Evolutionary conservation across 1,140 invertebrate species (phyloP).

Genomic region (Drosophila burlai): DNA sequence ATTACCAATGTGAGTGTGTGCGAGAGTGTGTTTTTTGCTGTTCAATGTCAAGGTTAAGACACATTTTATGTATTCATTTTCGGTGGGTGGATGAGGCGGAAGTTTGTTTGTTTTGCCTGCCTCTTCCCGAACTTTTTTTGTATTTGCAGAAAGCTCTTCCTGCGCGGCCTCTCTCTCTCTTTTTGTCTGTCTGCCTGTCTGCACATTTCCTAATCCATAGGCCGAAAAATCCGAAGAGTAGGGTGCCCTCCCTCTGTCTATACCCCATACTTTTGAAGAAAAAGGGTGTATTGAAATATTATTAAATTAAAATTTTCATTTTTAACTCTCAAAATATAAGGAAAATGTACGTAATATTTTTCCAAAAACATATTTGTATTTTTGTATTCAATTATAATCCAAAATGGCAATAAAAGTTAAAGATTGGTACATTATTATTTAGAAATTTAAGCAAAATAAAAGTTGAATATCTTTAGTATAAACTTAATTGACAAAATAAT

Average conservation of each 20-base stretch:
- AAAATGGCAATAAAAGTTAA: no score
- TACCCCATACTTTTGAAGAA: not conserved
- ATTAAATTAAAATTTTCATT: not conserved
- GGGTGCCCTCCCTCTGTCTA: not conserved
- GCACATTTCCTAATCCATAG: conserved; percentile 56
- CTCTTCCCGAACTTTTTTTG: conserved; percentile 51
- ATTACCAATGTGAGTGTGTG: conserved; percentile 41
- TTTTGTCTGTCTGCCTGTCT: conserved; percentile 47
- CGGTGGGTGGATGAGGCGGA: conserved; percentile 44
- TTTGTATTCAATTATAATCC: no score
- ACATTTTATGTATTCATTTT: conserved; percentile 71
- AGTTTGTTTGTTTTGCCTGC: conserved; percentile 65
- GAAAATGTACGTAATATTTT: not conserved
- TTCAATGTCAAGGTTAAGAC: conserved; percentile 81
- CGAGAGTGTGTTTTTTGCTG: conserved; percentile 52
- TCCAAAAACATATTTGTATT: no score
- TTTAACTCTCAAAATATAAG: not conserved
- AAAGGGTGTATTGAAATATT: not conserved
- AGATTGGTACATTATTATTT: no score
- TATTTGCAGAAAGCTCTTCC: conserved; percentile 77
- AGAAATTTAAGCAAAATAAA: not conserved
- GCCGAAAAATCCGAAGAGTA: conserved; percentile 14
- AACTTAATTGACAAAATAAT: not conserved
- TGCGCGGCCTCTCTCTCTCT: conserved; percentile 37
- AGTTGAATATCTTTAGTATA: not conserved